phyloP scores from a whole-genome alignment of 2,888 invertebrate species.

The Minunthozetes semirufus region DNA sequence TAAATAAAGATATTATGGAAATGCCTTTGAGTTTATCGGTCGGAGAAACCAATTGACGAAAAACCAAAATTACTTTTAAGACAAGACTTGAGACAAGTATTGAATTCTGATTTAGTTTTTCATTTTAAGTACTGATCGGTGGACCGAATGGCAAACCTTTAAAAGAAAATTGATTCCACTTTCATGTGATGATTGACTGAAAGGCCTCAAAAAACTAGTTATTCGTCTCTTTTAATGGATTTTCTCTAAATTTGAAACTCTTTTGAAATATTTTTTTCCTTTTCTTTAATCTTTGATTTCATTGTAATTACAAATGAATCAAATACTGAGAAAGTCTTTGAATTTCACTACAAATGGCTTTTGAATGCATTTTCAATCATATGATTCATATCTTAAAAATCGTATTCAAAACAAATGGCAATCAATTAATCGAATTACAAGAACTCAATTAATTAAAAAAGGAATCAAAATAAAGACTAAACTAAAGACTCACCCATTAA shows the following conservation, averaged over 20 bases:
- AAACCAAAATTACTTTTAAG: too few relatives aligned
- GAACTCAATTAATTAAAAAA: too few relatives aligned
- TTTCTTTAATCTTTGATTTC: background rate
- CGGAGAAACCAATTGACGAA: too few relatives aligned
- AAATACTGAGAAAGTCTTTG: background rate
- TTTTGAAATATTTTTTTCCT: background rate
- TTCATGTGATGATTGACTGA: background rate
- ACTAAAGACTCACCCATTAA: slow-evolving; percentile 34
- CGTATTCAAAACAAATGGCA: background rate
- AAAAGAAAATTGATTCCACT: background rate
- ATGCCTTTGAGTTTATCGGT: background rate
- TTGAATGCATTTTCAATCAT: background rate
- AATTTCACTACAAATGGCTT: too few relatives aligned
- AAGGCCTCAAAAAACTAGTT: background rate
- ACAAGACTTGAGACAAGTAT: too few relatives aligned
- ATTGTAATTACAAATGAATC: background rate
- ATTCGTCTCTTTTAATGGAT: background rate
- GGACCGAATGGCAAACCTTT: background rate
- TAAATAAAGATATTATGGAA: background rate
- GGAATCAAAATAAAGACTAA: background rate
- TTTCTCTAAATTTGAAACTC: background rate
- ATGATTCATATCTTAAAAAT: background rate
- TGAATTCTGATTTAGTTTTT: background rate
- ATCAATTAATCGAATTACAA: background rate
- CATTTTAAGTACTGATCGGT: background rate